Evolutionary conservation across 1,140 invertebrate species (phyloP).

Genomic region (Tetraneura akinire): DNA sequence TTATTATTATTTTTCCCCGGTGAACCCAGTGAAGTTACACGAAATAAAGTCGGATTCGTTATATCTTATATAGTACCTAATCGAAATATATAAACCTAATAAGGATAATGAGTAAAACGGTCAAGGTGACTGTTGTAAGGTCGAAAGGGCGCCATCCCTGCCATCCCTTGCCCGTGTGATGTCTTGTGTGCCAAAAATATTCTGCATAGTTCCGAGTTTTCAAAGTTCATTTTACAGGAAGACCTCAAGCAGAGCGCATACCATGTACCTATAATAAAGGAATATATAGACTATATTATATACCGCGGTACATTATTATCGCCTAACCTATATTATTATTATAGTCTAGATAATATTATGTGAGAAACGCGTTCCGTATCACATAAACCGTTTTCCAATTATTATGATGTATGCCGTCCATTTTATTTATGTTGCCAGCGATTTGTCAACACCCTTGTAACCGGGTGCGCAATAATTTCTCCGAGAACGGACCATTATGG

Average conservation of each 20-base stretch:
- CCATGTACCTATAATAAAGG: background rate
- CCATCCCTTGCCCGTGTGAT: too few species aligned
- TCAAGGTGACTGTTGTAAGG: background rate
- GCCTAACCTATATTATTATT: too few species aligned
- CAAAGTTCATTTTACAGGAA: constrained; percentile 23
- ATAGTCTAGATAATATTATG: background rate
- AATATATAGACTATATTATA: background rate
- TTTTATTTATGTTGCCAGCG: constrained; percentile 45
- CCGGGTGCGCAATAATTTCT: constrained; percentile 28
- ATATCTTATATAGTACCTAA: too few species aligned
- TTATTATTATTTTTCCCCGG: too few species aligned
- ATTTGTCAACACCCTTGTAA: constrained; percentile 45
- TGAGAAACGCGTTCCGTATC: background rate
- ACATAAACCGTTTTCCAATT: constrained; percentile 48
- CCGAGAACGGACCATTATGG: constrained; percentile 24
- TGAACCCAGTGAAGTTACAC: too few species aligned
- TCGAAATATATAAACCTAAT: too few species aligned
- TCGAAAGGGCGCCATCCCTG: too few species aligned
- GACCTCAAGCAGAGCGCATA: background rate
- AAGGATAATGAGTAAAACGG: constrained; percentile 33
- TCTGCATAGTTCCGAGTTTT: constrained; percentile 19
- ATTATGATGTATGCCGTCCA: constrained; percentile 44
- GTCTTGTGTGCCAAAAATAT: constrained; percentile 46
- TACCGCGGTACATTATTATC: too few species aligned
- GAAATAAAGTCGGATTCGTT: too few species aligned